Evolutionary conservation across 2,888 invertebrate genomes (phyloP), one percentile per base, ranked within the genome.

Genomic region (Oegoconia quadripuncta): DNA sequence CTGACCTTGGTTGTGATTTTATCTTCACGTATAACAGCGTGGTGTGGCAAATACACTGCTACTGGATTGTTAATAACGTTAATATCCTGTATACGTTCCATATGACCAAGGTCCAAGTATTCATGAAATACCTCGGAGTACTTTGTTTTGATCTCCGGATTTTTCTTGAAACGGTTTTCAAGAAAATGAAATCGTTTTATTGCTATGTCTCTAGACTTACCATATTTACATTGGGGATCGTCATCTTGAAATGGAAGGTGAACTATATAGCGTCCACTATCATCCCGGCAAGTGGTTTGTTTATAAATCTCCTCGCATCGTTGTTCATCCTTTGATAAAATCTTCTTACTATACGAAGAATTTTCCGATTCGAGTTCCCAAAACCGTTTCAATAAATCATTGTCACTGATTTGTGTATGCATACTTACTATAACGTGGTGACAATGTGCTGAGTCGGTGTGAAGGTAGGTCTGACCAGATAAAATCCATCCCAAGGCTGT

Each of bases 401-500:
- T 32, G 5, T 34, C 29, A 9, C 16, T 11, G 7, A 31, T 3
- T 22, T 34, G 22, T 3, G 22, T 12, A 28, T 39, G 37, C 32
- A 39, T 26, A 7, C 25, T 38, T 16, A 39, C 18, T 7, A 39
- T 11, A 17, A 26, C 28, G 4, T 37, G 28, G 25, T 29, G 27
- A 14, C 14, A 9, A 16, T 15, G n/a, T 14, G 16, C 3, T 26
- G n/a, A 8, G 9, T 18, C n/a, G 18, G 25, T n/a, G 7, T 22
- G 3, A 18, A 15, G 1, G 12, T 17, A 11, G n/a, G 5, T 8
- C 12, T 15, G 7, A 23, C 52, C 61, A 0, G 53, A 56, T 2
- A 59, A 7, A 13, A 59, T 47, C 58, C 59, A 60, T 0, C 55
- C 56, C 2, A 59, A 38, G 1, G 5, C 34, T 1, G 59, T 55